phyloP scores from a whole-genome alignment of 2,113 vertebrate genomes.

The Brachyhypopomus occidentalis region DNA sequence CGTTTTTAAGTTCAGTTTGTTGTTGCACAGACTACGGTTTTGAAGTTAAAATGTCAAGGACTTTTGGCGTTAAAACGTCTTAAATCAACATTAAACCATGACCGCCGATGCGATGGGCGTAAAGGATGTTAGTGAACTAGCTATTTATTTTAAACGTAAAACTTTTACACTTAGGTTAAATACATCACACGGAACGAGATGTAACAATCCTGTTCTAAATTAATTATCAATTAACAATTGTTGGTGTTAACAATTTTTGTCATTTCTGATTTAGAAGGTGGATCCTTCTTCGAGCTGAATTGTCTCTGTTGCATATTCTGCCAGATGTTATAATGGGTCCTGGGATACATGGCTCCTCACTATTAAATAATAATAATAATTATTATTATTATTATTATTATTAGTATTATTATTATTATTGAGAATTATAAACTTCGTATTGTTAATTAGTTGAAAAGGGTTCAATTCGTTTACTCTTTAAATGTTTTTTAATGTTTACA shows the following conservation, averaged over 20 bases:
- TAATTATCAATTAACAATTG: background rate
- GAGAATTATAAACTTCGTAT: too few relatives aligned
- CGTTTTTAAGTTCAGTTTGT: background rate
- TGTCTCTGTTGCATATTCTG: background rate
- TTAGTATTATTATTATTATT: too few relatives aligned
- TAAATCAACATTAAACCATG: conserved; percentile 45
- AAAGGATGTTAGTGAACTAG: conserved; percentile 18
- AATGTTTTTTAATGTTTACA: too few relatives aligned
- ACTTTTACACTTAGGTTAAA: background rate
- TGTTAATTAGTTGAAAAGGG: background rate
- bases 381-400: too few relatives aligned
- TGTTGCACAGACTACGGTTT: background rate
- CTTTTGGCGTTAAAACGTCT: conserved; percentile 10
- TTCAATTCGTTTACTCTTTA: too few relatives aligned
- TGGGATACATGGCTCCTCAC: background rate
- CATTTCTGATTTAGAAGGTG: background rate
- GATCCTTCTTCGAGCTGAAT: background rate
- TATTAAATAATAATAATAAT: background rate
- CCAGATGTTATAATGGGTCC: background rate
- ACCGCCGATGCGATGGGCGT: conserved; percentile 33
- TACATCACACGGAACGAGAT: conserved; percentile 5
- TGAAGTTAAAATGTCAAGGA: conserved; percentile 42
- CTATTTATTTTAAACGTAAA: conserved; percentile 6
- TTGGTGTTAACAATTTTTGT: background rate
- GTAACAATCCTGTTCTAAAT: background rate